These are phyloP conservation scores for Erythrocercus mccallii DNA, from an alignment of 2,113 vertebrate species.

Conservation along the genomic window DNA sequence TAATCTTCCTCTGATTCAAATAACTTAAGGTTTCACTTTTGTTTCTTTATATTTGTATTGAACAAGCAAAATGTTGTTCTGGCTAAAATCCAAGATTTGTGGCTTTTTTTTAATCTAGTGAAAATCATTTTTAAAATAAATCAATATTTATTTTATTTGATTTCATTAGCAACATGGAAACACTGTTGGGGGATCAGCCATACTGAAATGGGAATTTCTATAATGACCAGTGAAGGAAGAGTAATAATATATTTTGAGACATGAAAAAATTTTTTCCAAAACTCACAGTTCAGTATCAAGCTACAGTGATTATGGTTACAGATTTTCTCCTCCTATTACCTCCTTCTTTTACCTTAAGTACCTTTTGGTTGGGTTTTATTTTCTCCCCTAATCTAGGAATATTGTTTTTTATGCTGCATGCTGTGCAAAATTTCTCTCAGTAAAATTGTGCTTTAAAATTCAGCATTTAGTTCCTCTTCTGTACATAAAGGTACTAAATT, in stretches of 20 bases:
- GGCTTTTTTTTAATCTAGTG: fast-evolving
- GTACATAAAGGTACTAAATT: neutral
- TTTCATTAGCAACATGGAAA: neutral
- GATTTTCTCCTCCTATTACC: neutral
- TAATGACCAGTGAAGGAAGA: neutral
- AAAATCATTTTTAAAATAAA: neutral
- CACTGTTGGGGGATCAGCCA: neutral
- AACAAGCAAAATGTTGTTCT: neutral
- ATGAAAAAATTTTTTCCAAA: neutral
- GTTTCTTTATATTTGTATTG: neutral
- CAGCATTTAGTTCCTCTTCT: neutral
- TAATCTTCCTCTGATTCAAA: neutral
- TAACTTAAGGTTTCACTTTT: neutral
- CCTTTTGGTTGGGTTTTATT: neutral
- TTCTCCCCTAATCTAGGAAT: neutral
- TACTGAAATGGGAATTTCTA: neutral
- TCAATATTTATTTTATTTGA: neutral
- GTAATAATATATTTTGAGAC: neutral
- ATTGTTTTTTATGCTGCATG: neutral
- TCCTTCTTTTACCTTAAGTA: neutral
- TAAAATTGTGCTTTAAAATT: neutral
- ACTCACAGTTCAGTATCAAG: neutral
- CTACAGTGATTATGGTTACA: neutral
- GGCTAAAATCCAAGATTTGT: neutral
- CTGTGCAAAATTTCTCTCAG: neutral